Conservation (phyloP, 2,113 vertebrate genomes). For the Dicrurus megarhynchus region DNA sequence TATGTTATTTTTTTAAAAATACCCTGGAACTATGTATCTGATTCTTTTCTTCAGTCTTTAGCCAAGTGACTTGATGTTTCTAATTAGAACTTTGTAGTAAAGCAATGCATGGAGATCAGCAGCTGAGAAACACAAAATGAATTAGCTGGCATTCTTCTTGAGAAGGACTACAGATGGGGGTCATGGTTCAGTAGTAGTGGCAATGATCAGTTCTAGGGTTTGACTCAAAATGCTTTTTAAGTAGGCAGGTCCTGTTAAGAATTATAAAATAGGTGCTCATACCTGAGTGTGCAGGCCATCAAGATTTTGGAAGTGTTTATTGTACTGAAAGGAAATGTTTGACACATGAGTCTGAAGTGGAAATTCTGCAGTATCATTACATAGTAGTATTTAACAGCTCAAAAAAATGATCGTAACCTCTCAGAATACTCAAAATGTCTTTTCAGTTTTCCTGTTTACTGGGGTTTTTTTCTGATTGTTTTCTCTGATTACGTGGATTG, state of each 20-base stretch:
- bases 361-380: neutral
- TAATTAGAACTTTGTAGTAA: neutral
- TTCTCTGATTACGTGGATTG: neutral
- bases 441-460: neutral
- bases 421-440: neutral
- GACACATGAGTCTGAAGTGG: neutral
- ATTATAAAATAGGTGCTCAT: neutral
- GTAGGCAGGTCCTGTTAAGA: neutral
- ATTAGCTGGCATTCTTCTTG: neutral
- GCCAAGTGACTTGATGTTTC: neutral
- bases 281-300: neutral
- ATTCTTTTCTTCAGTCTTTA: neutral
- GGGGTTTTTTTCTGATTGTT: neutral
- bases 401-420: neutral
- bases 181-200: neutral
- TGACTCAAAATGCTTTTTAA: neutral
- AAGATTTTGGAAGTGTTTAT: neutral
- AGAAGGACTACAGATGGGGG: neutral
- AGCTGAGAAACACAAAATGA: neutral
- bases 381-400: neutral
- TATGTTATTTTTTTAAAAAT: neutral
- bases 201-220: neutral
- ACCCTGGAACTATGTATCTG: neutral
- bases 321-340: neutral
- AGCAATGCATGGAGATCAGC: neutral